phyloP scores from a whole-genome alignment of 2,797 vertebrate genomes.

The Sarcophilus harrisii region DNA sequence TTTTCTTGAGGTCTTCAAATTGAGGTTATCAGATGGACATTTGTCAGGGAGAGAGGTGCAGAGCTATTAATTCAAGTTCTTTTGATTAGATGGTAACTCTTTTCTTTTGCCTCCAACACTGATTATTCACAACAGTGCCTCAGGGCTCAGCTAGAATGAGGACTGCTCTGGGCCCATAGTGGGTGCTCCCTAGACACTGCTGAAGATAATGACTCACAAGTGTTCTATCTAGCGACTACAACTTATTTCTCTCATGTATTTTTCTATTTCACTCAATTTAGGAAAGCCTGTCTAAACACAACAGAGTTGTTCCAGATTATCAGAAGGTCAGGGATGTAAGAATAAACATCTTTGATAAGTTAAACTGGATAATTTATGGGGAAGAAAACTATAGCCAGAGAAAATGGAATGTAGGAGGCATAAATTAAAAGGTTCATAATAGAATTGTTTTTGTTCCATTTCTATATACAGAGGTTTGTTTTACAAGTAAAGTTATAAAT shows the following conservation, averaged over 20 bases:
- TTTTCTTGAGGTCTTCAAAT: background rate
- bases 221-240: background rate
- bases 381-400: constrained; percentile 64
- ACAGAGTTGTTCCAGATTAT: background rate
- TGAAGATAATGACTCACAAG: background rate
- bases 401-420: constrained; percentile 62
- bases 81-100: background rate
- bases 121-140: background rate
- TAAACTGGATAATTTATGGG: constrained; percentile 54
- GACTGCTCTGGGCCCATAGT: background rate
- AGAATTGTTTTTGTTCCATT: constrained; percentile 63
- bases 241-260: background rate
- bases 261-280: background rate
- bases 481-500: constrained; percentile 78
- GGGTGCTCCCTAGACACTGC: background rate
- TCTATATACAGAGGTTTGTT: constrained; percentile 71
- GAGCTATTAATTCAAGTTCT: background rate
- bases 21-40: background rate
- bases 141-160: background rate
- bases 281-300: constrained; percentile 27
- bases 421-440: constrained; percentile 63
- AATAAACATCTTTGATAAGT: constrained; percentile 51
- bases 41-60: background rate
- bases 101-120: background rate
- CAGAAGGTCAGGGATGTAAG: constrained; percentile 17